phyloP scores from a whole-genome alignment of 2,888 invertebrate species.

The Cephus nigrinus region DNA sequence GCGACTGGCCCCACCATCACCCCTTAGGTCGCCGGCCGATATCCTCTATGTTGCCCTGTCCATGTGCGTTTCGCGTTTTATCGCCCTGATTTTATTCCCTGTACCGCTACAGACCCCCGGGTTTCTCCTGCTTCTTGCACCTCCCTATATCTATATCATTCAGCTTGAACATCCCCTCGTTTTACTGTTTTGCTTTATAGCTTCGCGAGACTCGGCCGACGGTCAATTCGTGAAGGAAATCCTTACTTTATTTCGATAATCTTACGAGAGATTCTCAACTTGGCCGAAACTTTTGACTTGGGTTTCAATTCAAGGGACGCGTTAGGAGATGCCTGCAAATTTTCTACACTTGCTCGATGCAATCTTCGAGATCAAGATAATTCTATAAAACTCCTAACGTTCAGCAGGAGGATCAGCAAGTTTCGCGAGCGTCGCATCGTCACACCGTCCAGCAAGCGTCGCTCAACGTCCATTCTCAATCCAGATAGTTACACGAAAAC shows the following conservation, averaged over 20 bases:
- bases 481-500: not conserved
- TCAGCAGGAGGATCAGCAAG: not conserved
- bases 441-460: too few species aligned
- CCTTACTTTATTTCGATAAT: not conserved
- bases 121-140: not conserved
- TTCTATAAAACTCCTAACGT: not conserved
- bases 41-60: not conserved
- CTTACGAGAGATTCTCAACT: not conserved
- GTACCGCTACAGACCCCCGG: not conserved
- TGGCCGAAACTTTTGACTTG: not conserved
- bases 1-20: not conserved
- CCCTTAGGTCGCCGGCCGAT: not conserved
- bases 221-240: not conserved
- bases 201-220: not conserved
- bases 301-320: not conserved
- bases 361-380: not conserved
- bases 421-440: not conserved
- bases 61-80: conserved; percentile 5
- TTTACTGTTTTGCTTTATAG: not conserved
- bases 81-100: conserved; percentile 3
- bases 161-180: not conserved
- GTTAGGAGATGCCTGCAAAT: not conserved
- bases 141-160: not conserved
- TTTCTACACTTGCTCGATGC: not conserved
- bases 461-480: not conserved